Evolutionary conservation across 2,888 invertebrate genomes (phyloP), one percentile per base, ranked within the genome.

Genomic region (Lochmaea capreae): DNA sequence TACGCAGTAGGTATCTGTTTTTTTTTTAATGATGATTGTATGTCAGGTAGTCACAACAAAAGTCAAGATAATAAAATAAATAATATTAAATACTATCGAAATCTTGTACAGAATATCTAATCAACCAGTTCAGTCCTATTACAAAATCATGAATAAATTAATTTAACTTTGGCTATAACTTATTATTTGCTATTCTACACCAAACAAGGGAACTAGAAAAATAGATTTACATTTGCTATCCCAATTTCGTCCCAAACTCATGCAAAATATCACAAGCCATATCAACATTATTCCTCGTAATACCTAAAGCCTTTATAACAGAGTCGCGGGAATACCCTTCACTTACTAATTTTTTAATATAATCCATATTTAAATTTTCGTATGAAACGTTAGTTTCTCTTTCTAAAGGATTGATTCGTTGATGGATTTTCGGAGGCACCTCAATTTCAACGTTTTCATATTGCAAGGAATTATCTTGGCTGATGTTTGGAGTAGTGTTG

Each of bases 311-410:
- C 79, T 97, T 91, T 65, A 97, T 94, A 3, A 97, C 97, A 65
- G 95, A 94, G 84, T 97, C 95, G 83, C 95, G 94, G 1, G 96
- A 93, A 85, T 96, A 97, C 0, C 97, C 98, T 83, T 97, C 97
- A 72, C 92, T 93, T 63, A 97, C 95, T 75, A 98, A 89, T 77
- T 94, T 92, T 22, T 95, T 93, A 75, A 98, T 96, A 87, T 97
- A 95, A 85, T 96, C 96, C 88, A 96, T 92, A 86, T 96, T 96
- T 62, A 97, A 92, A 84, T 97, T 97, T 88, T 96, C 96, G 84
- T 97, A 97, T 62, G 91, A 88, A 39, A 90, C 89, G 12, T 87
- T 85, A 52, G 86, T 86, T 14, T 85, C 85, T 18, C 84, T 83
- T 68, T 87, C 85, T 61, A 87, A 79, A 0, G 86, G 86, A 78